Evolutionary conservation across 2,113 vertebrate species (phyloP).

Genomic region (Cygnus atratus): DNA sequence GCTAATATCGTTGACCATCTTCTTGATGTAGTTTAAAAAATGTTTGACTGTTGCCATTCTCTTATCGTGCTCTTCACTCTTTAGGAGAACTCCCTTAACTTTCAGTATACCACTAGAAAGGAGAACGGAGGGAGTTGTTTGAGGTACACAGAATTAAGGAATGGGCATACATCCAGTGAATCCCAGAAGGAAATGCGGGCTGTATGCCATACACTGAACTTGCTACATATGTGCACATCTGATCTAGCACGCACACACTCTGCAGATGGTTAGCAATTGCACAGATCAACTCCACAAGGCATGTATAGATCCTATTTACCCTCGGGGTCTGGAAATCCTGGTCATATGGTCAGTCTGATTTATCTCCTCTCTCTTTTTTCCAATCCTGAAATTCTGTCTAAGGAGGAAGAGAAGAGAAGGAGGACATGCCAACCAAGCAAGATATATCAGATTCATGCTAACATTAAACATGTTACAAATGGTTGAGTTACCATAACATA

Average conservation of each 20-base stretch:
- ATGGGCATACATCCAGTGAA: slow-evolving; percentile 28
- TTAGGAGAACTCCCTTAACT: neutral
- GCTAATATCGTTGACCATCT: neutral
- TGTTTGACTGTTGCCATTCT: neutral
- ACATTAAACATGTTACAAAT: neutral
- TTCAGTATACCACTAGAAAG: neutral
- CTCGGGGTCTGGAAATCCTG: slow-evolving; percentile 3
- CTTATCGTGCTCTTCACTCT: neutral
- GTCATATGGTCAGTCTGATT: neutral
- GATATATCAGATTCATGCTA: neutral
- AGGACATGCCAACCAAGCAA: accelerated
- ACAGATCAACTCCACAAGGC: neutral
- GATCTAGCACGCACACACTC: neutral
- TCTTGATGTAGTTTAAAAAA: neutral
- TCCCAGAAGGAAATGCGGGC: slow-evolving; percentile 30
- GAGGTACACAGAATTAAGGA: neutral
- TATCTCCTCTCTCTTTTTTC: neutral
- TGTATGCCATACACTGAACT: slow-evolving; percentile 23
- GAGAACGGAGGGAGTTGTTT: neutral
- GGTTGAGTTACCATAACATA: neutral
- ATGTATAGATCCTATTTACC: slow-evolving; percentile 8
- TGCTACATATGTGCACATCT: slow-evolving; percentile 35
- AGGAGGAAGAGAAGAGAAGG: neutral
- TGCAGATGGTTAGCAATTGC: slow-evolving; percentile 25
- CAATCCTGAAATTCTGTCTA: neutral